Conservation (phyloP, 2,113 vertebrate species). For the Oncorhynchus keta region DNA sequence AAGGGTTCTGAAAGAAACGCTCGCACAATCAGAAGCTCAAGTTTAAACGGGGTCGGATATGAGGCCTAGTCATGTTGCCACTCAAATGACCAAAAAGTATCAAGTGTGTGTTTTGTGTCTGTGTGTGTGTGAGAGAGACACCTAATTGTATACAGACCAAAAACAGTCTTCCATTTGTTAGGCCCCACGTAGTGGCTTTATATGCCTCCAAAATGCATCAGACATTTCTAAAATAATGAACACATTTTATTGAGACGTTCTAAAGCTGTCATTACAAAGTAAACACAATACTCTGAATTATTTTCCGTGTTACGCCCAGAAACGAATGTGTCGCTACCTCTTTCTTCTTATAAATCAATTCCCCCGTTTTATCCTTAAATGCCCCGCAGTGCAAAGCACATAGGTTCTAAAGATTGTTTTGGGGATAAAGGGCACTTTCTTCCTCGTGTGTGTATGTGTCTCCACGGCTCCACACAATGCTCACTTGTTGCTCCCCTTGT, state of each 20-base stretch:
- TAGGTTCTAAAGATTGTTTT: constrained; percentile 41
- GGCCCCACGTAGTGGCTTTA: not conserved
- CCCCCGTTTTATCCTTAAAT: not conserved
- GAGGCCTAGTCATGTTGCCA: no score
- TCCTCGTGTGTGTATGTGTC: constrained; percentile 35
- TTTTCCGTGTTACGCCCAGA: not conserved
- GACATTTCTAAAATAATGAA: not conserved
- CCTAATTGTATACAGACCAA: not conserved
- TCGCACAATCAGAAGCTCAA: no score
- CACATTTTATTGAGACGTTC: not conserved
- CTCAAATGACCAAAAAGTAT: no score
- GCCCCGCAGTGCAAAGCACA: constrained; percentile 11
- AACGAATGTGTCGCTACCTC: not conserved
- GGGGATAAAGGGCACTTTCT: constrained; percentile 64
- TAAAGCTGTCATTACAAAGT: not conserved
- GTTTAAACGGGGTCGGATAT: no score
- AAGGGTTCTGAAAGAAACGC: no score
- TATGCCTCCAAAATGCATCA: not conserved
- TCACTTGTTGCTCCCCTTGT: constrained; percentile 62
- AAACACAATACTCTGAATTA: not conserved
- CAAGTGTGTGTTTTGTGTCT: not conserved
- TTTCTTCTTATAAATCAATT: not conserved
- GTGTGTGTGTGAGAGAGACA: not conserved
- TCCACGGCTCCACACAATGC: constrained; percentile 56
- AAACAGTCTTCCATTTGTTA: no score